Conservation (phyloP, 2,797 vertebrate species). For the Gila robusta region DNA sequence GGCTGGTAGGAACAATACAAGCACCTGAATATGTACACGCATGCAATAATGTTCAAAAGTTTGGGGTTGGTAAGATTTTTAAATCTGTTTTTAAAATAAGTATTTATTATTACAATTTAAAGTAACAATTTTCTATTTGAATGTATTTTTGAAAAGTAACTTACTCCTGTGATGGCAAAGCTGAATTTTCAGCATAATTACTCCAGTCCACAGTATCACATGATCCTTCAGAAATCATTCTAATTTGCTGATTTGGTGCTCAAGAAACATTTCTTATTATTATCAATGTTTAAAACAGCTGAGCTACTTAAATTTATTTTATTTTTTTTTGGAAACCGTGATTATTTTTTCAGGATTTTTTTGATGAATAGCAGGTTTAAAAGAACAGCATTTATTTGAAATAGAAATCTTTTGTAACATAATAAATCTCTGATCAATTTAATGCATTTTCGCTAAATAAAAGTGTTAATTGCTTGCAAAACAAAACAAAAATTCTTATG, state of each 20-base stretch:
- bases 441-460: background rate
- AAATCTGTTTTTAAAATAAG: background rate
- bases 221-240: background rate
- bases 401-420: background rate
- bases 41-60: background rate
- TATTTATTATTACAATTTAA: background rate
- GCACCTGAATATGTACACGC: background rate
- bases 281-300: background rate
- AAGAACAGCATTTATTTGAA: background rate
- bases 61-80: background rate
- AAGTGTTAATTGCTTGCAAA: background rate
- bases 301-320: background rate
- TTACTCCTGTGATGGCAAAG: background rate
- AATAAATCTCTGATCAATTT: too few species aligned
- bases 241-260: background rate
- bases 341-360: background rate
- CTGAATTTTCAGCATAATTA: background rate
- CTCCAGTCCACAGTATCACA: background rate
- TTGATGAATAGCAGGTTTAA: too few species aligned
- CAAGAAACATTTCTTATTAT: background rate
- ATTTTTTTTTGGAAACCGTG: background rate
- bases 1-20: slow-evolving; percentile 85
- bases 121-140: background rate
- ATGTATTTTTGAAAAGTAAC: background rate
- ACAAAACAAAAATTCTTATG: background rate